Evolutionary conservation across 2,113 vertebrate species (phyloP), one percentile per base, ranked within the genome.

Genomic region (Toxotes jaculatrix): DNA sequence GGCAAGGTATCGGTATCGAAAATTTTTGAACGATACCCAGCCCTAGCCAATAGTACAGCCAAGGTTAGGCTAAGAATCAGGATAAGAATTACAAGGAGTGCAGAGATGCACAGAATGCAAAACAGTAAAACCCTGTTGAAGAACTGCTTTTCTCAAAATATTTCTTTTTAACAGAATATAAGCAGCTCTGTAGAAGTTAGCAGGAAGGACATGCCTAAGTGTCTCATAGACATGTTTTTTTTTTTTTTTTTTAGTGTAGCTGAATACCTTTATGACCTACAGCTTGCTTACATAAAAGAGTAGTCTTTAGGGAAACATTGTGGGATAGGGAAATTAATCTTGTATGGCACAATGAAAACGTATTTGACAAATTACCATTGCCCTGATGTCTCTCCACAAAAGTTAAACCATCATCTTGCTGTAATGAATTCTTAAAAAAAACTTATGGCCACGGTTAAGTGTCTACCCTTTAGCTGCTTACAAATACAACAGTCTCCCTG

Each of bases 311-410:
- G 93, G 94, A 95, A 93, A 88, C 83, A 82, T 82, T 90, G 82
- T 82, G 81, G 86, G 74, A 83, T 92, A 91, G 94, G 93, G 91
- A 94, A 95, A 95, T 95, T 87, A 95, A 94, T 95, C 93, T 91
- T 85, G 75, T 83, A 87, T 89, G 86, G 89, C 92, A 91, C 89
- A 91, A 91, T 84, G 86, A 94, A 92, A 94, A 93, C 87, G 87
- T 84, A 74, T 84, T 91, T 95, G 95, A 95, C 91, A 95, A 96
- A 95, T 95, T 94, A 91, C 93, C 77, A 81, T 92, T 92, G 91
- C 87, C 85, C 82, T 70, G 87, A 91, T 72, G 74, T 93, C 85
- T 92, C 87, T 85, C 67, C 74, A 73, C 84, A 91, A 91, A 94
- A 90, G 89, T 90, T 81, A 79, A 92, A 87, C 83, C 87, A 92